phyloP scores from a whole-genome alignment of 2,113 vertebrate species.

The Chaenogobius annularis region DNA sequence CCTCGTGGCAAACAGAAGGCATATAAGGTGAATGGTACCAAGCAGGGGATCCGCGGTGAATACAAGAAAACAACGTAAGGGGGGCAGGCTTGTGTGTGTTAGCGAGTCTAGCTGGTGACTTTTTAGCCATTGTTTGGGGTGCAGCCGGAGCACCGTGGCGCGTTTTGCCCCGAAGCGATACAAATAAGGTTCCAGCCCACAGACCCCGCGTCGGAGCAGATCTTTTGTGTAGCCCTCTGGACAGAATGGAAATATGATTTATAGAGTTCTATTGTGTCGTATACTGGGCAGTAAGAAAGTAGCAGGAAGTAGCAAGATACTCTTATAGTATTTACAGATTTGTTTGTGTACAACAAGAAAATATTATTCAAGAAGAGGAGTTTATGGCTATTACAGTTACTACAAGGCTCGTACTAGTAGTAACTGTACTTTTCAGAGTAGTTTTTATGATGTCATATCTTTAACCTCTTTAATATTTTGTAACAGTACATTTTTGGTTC shows the following conservation, averaged over 20 bases:
- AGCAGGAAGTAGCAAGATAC: background rate
- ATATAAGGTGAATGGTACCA: constrained; percentile 11
- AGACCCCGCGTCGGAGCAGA: constrained; percentile 13
- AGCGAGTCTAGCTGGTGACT: background rate
- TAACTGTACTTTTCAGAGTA: too few relatives aligned
- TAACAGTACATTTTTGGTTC: too few relatives aligned
- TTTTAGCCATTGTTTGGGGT: constrained; percentile 6
- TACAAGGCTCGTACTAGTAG: background rate
- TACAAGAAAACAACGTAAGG: background rate
- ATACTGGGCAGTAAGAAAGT: background rate
- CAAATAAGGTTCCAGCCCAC: constrained; percentile 13
- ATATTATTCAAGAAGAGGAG: too few relatives aligned
- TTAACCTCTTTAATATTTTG: too few relatives aligned
- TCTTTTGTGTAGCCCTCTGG: constrained; percentile 7
- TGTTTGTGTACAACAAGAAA: background rate
- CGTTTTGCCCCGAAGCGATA: constrained; percentile 16
- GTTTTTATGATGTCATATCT: too few relatives aligned
- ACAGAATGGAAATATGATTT: background rate
- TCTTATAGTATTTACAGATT: background rate
- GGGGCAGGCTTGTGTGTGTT: background rate
- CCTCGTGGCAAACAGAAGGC: constrained; percentile 46
- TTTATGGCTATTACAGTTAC: background rate
- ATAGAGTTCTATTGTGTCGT: background rate
- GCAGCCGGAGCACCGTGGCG: constrained; percentile 11
- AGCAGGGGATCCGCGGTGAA: background rate